A percentile compares a stretch with the other conserved stretches of the same genome.
Conservation (phyloP, 2,888 invertebrate genomes). For the Lycocerus yunnanus region DNA sequence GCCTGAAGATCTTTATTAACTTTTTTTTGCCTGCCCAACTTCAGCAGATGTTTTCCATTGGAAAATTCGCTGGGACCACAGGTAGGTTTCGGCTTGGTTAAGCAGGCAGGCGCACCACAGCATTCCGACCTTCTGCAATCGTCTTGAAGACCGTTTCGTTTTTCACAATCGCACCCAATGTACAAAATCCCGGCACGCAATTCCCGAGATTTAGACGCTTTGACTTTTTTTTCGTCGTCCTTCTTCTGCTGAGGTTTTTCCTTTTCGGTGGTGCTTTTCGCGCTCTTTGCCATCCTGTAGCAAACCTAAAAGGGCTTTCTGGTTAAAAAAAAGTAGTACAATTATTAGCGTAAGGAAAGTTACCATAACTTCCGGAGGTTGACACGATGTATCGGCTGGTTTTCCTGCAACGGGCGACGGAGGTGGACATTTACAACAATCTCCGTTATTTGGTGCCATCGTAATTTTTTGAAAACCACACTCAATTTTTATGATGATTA, state of each 20-base stretch:
- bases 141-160: slow-evolving; percentile 64
- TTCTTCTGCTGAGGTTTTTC: slow-evolving; percentile 4
- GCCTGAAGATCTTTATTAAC: not conserved
- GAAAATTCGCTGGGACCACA: slow-evolving; percentile 56
- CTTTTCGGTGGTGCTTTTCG: not conserved
- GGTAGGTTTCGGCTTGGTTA: slow-evolving; percentile 56
- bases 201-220: slow-evolving; percentile 60
- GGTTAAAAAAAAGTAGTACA: not conserved
- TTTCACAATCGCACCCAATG: slow-evolving; percentile 63
- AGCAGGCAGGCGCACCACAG: slow-evolving; percentile 57
- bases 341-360: not conserved
- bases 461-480: not conserved
- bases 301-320: slow-evolving; percentile 34
- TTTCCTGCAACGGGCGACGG: not conserved
- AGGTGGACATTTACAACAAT: slow-evolving; percentile 10
- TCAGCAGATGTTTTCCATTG: slow-evolving; percentile 46
- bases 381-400: not conserved
- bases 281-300: slow-evolving; percentile 34
- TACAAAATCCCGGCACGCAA: slow-evolving; percentile 59
- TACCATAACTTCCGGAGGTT: slow-evolving; percentile 31
- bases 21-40: slow-evolving; percentile 1
- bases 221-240: slow-evolving; percentile 24
- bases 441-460: not conserved
- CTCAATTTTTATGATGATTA: not conserved
- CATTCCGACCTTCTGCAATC: slow-evolving; percentile 62